Evolutionary conservation across 2,113 vertebrate genomes (phyloP), one percentile per base, ranked within the genome.

Genomic region (Varanus komodoensis): DNA sequence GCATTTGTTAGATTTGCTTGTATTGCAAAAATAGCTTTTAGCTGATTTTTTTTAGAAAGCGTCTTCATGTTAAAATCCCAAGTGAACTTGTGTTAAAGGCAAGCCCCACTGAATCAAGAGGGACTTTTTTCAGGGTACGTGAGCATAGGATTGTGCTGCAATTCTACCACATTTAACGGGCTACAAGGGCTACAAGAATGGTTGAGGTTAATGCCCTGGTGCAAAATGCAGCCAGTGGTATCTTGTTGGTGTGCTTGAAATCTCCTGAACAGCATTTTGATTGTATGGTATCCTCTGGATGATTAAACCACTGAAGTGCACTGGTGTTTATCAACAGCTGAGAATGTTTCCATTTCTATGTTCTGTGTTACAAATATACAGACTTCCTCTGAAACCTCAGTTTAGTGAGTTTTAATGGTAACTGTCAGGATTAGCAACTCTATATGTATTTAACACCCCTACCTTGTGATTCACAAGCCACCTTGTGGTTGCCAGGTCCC

Each of bases 291-390:
- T 52, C 44, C 19, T 87, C 48, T 64, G 87, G 87, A 83, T 85
- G 44, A 82, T 81, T 84, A 81, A 89, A 87, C 38, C 54, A 78
- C 38, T 57, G 80, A 95, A 48, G 54, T 89, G 29, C 89, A 88
- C 29, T 91, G 91, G 86, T 77, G 78, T 7, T 86, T 80, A 67
- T 79, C 52, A 19, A 87, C 79, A 71, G 12, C 64, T 32, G 75
- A 44, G 88, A 91, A 85, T 85, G 82, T 89, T 1, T 68, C n/a
- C 17, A 0, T 8, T 84, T 93, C 23, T 14, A 61, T 27, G 21
- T 57, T 23, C 25, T 29, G 67, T 82, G 82, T 89, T 91, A 61
- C 44, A 15, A 89, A 38, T 38, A 71, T 91, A 38, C 82, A 77
- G 81, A 61, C 87, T 95, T 91, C 23, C 64, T 82, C 86, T 84